Base-by-base conservation (phyloP, 2,888 invertebrate genomes). In the Clusia tigrina region DNA sequence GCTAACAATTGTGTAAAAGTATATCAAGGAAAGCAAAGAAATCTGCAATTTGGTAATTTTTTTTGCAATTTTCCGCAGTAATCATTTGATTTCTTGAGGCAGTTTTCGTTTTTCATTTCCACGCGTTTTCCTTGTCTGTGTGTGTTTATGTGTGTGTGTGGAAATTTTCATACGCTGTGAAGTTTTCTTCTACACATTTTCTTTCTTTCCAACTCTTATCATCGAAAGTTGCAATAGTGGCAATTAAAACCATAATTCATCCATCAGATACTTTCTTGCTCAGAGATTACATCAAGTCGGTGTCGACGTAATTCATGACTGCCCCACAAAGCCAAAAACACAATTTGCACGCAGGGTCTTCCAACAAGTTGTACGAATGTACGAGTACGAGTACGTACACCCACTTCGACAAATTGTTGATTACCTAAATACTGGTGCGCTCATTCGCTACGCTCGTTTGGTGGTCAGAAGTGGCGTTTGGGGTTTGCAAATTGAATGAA, bases 251-350 rank as follows among this genome's bases (percentile, higher is more conserved):
- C 9, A n/a, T 42, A 42, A 42, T 42, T 42, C 42, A 42, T 42
- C 42, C 42, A 17, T n/a, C n/a, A 12, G 42, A 42, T 42, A 42
- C 42, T 42, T 12, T 9, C 32, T 42, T 42, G 42, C 42, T 10
- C 10, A n/a, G 3, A 9, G 32, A 32, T 42, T 42, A n/a, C 42
- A 42, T 42, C 12, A 42, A 42, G 9, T 42, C 10, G n/a, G 3
- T 42, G 9, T 15, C 42, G n/a, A n/a, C 42, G 42, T 42, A 42
- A 42, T 17, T 3, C 3, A 6, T 42, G 42, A 42, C 42, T 42
- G 42, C 12, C 42, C 42, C n/a, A 42, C n/a, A 42, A 42, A 42
- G 42, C 42, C 42, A 3, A 42, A 42, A 42, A 42, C 42, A 42
- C 42, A 42, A 9, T 32, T 32, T 32, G 32, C 12, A 32, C 12